Conservation (phyloP, 2,888 invertebrate genomes). For the Alviniconcha strummeri region DNA sequence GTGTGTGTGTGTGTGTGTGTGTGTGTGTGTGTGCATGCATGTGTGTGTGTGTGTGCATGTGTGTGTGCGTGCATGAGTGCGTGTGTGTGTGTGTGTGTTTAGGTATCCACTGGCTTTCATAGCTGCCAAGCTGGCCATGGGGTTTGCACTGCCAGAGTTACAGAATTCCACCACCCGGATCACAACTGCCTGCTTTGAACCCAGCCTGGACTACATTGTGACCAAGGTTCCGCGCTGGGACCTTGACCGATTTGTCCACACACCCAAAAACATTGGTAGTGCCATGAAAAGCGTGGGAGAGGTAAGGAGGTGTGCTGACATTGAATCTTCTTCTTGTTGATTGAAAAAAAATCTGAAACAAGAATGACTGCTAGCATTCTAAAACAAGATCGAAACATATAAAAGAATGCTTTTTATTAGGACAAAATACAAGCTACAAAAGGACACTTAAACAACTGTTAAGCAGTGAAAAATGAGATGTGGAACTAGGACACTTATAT, state of each 20-base stretch:
- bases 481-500: no score
- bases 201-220: constrained; percentile 69
- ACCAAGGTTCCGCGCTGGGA: constrained; percentile 70
- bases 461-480: no score
- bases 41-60: no score
- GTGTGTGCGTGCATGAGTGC: no score
- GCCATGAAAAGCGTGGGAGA: constrained; percentile 72
- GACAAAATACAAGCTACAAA: no score
- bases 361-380: not conserved
- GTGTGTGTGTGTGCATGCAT: no score
- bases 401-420: no score
- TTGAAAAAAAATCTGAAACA: not conserved
- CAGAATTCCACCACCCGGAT: constrained; percentile 62
- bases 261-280: constrained; percentile 64
- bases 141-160: constrained; percentile 60
- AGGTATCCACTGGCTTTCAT: constrained; percentile 70
- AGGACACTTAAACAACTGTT: no score
- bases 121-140: constrained; percentile 68
- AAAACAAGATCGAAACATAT: no score
- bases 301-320: constrained; percentile 44
- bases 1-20: no score
- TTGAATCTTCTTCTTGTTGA: no score
- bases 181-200: constrained; percentile 70
- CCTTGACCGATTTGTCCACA: constrained; percentile 64
- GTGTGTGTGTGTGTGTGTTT: constrained; percentile 10